Conservation (phyloP, 2,888 invertebrate genomes). For the Lycocerus yunnanus region DNA sequence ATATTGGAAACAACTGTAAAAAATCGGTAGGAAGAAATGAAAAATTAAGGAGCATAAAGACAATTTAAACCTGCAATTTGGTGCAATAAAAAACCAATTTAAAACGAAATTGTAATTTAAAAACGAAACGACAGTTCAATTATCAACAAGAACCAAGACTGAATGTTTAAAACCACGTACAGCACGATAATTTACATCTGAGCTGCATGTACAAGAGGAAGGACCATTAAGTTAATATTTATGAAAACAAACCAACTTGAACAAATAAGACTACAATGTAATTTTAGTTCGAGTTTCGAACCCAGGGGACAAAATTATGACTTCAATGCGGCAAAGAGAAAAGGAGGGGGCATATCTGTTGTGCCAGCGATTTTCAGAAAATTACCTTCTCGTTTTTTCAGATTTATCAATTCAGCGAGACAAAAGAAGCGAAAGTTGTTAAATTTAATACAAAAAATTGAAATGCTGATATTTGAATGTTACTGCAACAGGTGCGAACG, state of each 20-base stretch:
- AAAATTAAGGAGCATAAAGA: background rate
- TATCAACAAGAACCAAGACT: background rate
- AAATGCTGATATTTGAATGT: background rate
- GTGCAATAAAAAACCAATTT: background rate
- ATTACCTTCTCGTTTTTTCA: too few species aligned
- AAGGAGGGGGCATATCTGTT: too few species aligned
- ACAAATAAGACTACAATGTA: background rate
- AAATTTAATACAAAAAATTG: background rate
- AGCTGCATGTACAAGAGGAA: background rate
- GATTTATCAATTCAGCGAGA: background rate
- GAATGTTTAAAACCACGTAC: background rate
- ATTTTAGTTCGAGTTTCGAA: background rate
- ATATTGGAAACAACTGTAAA: too few species aligned
- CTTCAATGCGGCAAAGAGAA: too few species aligned
- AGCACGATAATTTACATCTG: background rate
- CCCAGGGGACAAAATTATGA: too few species aligned
- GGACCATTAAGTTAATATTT: background rate
- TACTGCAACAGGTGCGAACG: background rate
- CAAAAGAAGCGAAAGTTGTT: background rate
- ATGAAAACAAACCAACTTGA: background rate
- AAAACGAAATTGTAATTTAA: background rate
- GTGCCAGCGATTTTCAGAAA: too few species aligned
- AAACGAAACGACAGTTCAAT: background rate
- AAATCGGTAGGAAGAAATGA: too few species aligned
- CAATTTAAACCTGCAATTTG: background rate